These are phyloP conservation scores for Oscheius sp. DNA, from an alignment of 2,888 invertebrate species.

Conservation along the genomic window DNA sequence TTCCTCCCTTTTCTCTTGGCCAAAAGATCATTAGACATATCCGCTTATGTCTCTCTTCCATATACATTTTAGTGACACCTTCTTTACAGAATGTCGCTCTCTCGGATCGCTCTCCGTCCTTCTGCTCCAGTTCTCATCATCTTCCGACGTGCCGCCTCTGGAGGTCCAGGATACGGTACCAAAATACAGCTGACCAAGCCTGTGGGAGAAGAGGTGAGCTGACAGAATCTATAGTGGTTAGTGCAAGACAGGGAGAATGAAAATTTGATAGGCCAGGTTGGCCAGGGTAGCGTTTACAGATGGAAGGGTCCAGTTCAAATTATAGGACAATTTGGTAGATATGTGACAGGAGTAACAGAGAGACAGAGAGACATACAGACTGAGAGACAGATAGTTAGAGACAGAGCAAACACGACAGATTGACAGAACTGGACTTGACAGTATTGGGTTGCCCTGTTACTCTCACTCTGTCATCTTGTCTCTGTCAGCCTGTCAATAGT, in stretches of 20 bases:
- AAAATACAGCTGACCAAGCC: slow-evolving; percentile 52
- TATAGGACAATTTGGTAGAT: background rate
- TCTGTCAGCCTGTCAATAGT: no score
- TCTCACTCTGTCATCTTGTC: no score
- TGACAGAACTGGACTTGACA: no score
- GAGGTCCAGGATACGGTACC: slow-evolving; percentile 4
- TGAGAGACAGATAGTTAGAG: background rate
- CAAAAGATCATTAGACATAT: background rate
- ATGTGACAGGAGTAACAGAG: background rate
- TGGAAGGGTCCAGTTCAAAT: background rate
- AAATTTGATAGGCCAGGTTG: background rate
- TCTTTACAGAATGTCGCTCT: slow-evolving; percentile 26
- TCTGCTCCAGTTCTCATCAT: slow-evolving; percentile 5
- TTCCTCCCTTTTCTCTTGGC: background rate
- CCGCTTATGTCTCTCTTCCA: background rate
- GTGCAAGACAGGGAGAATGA: background rate
- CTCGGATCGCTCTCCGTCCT: slow-evolving; percentile 29
- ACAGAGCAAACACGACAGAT: background rate
- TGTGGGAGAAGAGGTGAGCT: slow-evolving; percentile 37
- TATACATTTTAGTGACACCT: background rate
- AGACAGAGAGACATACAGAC: background rate
- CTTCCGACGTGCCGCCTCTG: slow-evolving; percentile 11
- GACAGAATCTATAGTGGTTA: background rate
- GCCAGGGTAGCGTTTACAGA: background rate
- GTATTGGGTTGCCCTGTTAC: no score